Evolutionary conservation across 1,140 invertebrate species (phyloP), one percentile per base, ranked within the genome.

Genomic region (Oreohelix idahoensis): DNA sequence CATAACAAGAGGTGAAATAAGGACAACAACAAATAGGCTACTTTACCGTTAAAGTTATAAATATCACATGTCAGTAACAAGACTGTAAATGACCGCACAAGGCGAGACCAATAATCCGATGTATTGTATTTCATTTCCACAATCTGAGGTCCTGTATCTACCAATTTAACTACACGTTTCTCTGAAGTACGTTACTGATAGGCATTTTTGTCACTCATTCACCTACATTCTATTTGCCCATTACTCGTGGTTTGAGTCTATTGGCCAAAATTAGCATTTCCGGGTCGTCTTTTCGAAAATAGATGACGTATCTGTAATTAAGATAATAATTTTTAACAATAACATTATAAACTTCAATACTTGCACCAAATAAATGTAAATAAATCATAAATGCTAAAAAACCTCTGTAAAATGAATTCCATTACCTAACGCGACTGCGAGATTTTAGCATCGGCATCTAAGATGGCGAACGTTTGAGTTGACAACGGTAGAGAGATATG

Each of bases 221-320:
- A 29, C 15, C 26, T 2, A 58, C 10, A 15, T n/a, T 8, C 1
- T 51, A 4, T 2, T 51, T 80, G 38, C 32, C 79, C 26, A 74
- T 51, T 84, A 87, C 83, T 89, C 88, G 88, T 89, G 88, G 86
- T 81, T 51, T 86, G 53, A 75, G 79, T 80, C 76, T 83, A 89
- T 89, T 89, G 88, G 88, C 75, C 78, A 83, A 74, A 74, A 63
- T 36, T 45, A 71, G 66, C 73, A 70, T 53, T 78, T 83, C 82
- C 82, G 82, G 82, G 58, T 83, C 49, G 58, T 53, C 66, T 38
- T 71, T 71, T 71, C 63, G 79, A 29, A 71, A n/a, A 80, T 71
- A 0, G 38, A 71, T 80, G 66, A 80, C 79, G 63, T 80, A 80
- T 80, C 35, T 79, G 11, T 26, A 42, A 53, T 79, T 53, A 35